Evolutionary conservation across 2,113 vertebrate genomes (phyloP), one percentile per base, ranked within the genome.

Genomic region (Lates calcarifer): DNA sequence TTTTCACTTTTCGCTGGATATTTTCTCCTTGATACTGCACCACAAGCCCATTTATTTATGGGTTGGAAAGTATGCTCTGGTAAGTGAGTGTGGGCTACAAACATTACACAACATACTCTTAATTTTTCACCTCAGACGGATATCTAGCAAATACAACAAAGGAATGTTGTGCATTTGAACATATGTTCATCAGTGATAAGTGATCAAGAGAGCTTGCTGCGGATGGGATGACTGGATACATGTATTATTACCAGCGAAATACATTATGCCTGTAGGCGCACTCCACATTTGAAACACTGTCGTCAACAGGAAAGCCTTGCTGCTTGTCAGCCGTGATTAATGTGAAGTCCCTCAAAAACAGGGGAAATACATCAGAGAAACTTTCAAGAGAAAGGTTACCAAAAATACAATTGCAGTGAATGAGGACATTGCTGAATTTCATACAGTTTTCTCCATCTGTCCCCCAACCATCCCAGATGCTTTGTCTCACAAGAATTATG

Each of bases 401-500:
- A n/a, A 84, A 87, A 83, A 69, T 71, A 87, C 81, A 45, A 75
- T 73, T 58, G 78, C 68, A 60, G 45, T 57, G 78, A 90, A 92
- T 71, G 81, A 89, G 80, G 75, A 89, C 80, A 60, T 82, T 82
- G 74, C 67, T 74, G 78, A 80, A 81, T 87, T 88, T 84, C 73
- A 70, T 56, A 53, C 71, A 45, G 64, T 63, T 82, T 85, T 76
- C 45, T 64, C 82, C 79, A 87, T 87, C 84, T 81, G 73, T 90
- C 76, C 74, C 74, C 74, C 53, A 35, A 76, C 82, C 78, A 80
- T 90, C 77, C 79, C 79, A 74, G 78, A 91, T 88, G 87, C 80
- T 91, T 88, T 70, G 22, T 90, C 89, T 89, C 83, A 69, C 72
- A 84, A 88, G 86, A 92, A 86, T 90, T 87, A 90, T 89, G 90